Evolutionary conservation across 2,888 invertebrate species (phyloP).

Genomic region (Zaprionus lineosus): DNA sequence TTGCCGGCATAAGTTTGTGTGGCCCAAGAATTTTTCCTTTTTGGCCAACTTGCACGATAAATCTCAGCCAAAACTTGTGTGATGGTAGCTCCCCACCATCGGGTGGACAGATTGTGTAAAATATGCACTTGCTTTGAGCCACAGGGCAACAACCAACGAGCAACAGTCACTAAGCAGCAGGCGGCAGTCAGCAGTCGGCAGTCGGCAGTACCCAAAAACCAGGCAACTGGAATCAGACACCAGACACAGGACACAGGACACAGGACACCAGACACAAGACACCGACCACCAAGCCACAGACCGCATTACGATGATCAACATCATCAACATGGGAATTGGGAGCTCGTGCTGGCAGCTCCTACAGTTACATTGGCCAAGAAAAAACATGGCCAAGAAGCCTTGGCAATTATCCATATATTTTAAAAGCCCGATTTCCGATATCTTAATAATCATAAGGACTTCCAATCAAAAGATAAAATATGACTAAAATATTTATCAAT

Average conservation of each 20-base stretch:
- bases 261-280: conserved; percentile 45
- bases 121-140: conserved; percentile 59
- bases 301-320: conserved; percentile 72
- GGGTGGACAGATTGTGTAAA: conserved; percentile 60
- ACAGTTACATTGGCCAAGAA: conserved; percentile 18
- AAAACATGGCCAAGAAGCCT: conserved; percentile 18
- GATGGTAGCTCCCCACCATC: too few relatives aligned
- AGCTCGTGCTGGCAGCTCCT: conserved; percentile 19
- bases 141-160: conserved; percentile 22
- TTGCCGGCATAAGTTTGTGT: conserved; percentile 56
- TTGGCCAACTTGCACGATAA: conserved; percentile 65
- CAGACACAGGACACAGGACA: conserved; percentile 16
- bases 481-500: too few relatives aligned
- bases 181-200: conserved; percentile 1
- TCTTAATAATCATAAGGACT: too few relatives aligned
- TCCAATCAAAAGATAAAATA: too few relatives aligned
- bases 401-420: conserved; percentile 30
- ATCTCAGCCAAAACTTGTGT: conserved; percentile 67
- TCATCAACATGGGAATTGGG: conserved; percentile 38
- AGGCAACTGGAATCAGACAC: conserved; percentile 19
- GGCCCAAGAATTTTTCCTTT: conserved; percentile 42
- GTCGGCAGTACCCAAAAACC: too few relatives aligned
- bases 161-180: conserved; percentile 9
- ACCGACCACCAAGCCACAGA: conserved; percentile 67
- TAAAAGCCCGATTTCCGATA: background rate